Evolutionary conservation across 1,140 invertebrate species (phyloP).

Genomic region (Pemphigus obesinymphae): DNA sequence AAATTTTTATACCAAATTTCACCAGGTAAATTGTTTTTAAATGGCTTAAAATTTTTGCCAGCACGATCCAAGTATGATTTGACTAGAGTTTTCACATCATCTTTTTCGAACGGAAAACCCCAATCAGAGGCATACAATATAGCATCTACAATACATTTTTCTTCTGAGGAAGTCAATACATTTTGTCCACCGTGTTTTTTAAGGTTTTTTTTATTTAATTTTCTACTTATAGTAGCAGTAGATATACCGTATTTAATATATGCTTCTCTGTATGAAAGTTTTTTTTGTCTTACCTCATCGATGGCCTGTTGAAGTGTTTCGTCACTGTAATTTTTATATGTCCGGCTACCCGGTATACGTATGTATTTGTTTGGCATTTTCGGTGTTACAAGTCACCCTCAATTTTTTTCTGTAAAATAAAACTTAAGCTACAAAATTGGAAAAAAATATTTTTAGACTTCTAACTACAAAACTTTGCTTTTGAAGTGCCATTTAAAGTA

Average conservation of each 20-base stretch:
- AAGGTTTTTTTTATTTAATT: not conserved
- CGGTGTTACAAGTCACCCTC: not conserved
- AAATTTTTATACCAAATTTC: conserved; percentile 47
- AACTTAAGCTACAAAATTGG: not conserved
- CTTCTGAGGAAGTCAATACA: not conserved
- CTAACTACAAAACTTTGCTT: not conserved
- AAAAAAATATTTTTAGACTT: not conserved
- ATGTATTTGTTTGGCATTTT: not conserved
- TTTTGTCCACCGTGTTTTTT: too few relatives aligned
- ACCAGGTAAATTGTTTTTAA: conserved; percentile 48
- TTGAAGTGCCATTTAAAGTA: not conserved
- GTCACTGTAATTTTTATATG: too few relatives aligned
- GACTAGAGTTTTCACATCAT: not conserved
- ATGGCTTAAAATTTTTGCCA: not conserved
- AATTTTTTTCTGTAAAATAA: not conserved
- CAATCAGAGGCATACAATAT: not conserved
- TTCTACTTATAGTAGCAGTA: not conserved
- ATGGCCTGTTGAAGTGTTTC: too few relatives aligned
- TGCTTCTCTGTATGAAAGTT: not conserved
- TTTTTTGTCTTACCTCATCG: too few relatives aligned
- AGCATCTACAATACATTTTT: not conserved
- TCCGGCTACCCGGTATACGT: not conserved
- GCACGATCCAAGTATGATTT: not conserved
- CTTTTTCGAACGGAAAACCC: not conserved
- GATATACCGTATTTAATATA: not conserved